Evolutionary conservation across 2,797 vertebrate species (phyloP).

Genomic region (Crocidura indochinensis): DNA sequence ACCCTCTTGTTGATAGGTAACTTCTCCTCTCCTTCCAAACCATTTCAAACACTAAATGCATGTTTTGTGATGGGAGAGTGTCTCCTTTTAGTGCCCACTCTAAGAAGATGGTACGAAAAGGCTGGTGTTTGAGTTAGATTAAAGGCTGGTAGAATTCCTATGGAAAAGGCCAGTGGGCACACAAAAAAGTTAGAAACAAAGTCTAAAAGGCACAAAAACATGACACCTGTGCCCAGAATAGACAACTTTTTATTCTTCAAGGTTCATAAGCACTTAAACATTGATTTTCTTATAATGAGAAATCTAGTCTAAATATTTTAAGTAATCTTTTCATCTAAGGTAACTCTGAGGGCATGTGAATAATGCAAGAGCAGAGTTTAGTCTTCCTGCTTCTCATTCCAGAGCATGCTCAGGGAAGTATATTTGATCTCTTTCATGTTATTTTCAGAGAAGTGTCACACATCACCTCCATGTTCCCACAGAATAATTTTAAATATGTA

Average conservation of each 20-base stretch:
- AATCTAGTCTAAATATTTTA: slow-evolving; percentile 44
- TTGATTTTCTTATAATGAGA: slow-evolving; percentile 23
- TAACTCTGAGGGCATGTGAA: background rate
- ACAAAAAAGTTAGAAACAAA: background rate
- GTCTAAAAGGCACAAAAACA: background rate
- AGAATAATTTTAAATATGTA: slow-evolving; percentile 23
- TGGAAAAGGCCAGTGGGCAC: rapidly evolving
- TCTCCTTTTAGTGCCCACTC: rapidly evolving
- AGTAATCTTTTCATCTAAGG: background rate
- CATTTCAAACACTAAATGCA: background rate
- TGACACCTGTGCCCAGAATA: background rate
- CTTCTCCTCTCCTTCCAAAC: background rate
- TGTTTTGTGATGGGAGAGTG: rapidly evolving
- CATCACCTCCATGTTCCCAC: background rate
- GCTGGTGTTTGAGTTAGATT: background rate
- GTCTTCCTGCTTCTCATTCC: background rate
- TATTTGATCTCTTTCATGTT: background rate
- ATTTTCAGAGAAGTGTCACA: background rate
- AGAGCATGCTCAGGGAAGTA: background rate
- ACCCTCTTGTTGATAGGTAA: background rate
- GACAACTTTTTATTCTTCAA: background rate
- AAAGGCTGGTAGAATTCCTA: background rate
- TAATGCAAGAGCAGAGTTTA: background rate
- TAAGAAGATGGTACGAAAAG: background rate
- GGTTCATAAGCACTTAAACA: background rate